phyloP scores from a whole-genome alignment of 2,888 invertebrate genomes.

The Ophioninae sp. region DNA sequence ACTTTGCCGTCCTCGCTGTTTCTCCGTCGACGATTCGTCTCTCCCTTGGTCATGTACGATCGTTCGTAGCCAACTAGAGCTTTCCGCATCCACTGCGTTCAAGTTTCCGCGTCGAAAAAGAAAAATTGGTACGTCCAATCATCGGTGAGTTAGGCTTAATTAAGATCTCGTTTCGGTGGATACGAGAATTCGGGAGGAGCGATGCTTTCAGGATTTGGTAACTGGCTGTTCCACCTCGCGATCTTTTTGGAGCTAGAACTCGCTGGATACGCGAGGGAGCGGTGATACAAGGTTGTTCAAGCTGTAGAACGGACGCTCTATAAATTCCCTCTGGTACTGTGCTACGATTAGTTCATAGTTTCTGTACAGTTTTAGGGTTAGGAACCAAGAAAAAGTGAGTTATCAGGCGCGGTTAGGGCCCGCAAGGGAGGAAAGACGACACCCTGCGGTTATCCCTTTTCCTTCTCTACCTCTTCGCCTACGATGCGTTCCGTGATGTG shows the following conservation, averaged over 20 bases:
- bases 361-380: conserved; percentile 57
- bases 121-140: conserved; percentile 41
- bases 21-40: conserved; percentile 43
- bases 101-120: conserved; percentile 52
- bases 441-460: conserved; percentile 62
- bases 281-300: conserved; percentile 45
- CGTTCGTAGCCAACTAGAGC: neutral
- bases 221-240: conserved; percentile 1
- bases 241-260: neutral
- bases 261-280: neutral
- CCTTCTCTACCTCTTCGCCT: conserved; percentile 19
- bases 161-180: conserved; percentile 20
- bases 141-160: conserved; percentile 21
- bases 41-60: conserved; percentile 2
- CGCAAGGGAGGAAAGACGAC: conserved; percentile 71
- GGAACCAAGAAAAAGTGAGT: conserved; percentile 72
- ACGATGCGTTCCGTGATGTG: conserved; percentile 42
- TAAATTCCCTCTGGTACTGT: neutral
- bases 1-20: conserved; percentile 68
- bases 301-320: neutral
- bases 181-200: conserved; percentile 2
- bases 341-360: conserved; percentile 73
- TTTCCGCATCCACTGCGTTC: conserved; percentile 1
- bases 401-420: conserved; percentile 72
- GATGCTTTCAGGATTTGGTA: neutral